Base-by-base conservation (phyloP, 1,140 invertebrate species). In the Bathynomus jamesi region DNA sequence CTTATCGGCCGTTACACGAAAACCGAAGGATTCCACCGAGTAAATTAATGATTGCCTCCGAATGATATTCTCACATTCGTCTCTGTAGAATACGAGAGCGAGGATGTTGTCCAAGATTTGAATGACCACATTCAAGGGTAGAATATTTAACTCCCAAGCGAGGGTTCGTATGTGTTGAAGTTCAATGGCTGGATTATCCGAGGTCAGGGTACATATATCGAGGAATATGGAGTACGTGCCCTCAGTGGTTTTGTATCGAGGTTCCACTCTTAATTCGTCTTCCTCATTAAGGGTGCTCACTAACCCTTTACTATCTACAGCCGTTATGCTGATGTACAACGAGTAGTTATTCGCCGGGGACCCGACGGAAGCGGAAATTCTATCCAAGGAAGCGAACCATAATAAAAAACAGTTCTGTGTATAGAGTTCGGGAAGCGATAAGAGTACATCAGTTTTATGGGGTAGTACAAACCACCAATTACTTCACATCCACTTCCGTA, bases 61-160 rank as follows among this genome's bases (percentile, higher is more conserved):
- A n/a, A n/a, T n/a, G n/a, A n/a, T n/a, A n/a, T n/a, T n/a, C n/a
- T n/a, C n/a, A 61, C 75, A 76, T 21, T 67, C 67, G 17, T 67
- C 70, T 21, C 27, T 65, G 60, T 76, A 76, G 40, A 73, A 76
- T 13, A 71, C 17, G 17, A 76, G 66, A 1, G 75, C 64, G 4
- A 76, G 64, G 31, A 76, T 73, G 65, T 76, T 76, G 63, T 76
- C 75, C 13, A 76, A 28, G 10, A 76, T 31, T 46, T 76, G 65
- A 31, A 67, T 68, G 27, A 76, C 27, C 32, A 62, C 32, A n/a
- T n/a, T 61, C 11, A 62, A 24, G 7, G 25, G n/a, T 3, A 76
- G 27, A 3, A 72, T 60, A 46, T 76, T 76, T 24, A 76, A 32
- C 62, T 76, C 75, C 65, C 65, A 76, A 29, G 75, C 71, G 11